Evolutionary conservation across 2,888 invertebrate species (phyloP).

Genomic region (Watsonalla cultraria): DNA sequence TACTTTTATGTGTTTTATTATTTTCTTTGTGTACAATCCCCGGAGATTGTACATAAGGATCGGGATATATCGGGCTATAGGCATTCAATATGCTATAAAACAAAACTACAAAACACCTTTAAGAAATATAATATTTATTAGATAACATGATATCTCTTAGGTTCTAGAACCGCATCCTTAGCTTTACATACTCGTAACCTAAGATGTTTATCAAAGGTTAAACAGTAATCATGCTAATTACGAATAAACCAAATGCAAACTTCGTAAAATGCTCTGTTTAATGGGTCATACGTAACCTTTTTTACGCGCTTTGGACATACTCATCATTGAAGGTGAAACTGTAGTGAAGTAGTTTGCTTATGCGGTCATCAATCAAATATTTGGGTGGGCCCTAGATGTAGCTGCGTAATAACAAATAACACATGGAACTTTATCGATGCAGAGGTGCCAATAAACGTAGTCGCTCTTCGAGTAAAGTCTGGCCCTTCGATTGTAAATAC

Average conservation of each 20-base stretch:
- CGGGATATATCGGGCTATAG: too few relatives aligned
- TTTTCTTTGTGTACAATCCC: too few relatives aligned
- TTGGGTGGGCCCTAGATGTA: constrained; percentile 39
- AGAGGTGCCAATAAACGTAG: constrained; percentile 3
- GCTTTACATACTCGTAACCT: too few relatives aligned
- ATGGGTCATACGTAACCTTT: constrained; percentile 27
- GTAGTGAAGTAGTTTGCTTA: constrained; percentile 35
- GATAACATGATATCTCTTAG: too few relatives aligned
- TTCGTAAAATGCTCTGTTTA: constrained; percentile 25
- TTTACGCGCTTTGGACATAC: constrained; percentile 28
- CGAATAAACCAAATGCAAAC: constrained; percentile 18
- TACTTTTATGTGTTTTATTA: too few relatives aligned
- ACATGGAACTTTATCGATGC: constrained; percentile 12
- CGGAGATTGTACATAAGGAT: too few relatives aligned
- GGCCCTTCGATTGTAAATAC: neutral
- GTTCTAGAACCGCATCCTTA: too few relatives aligned
- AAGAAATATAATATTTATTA: too few relatives aligned
- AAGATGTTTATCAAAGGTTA: constrained; percentile 1
- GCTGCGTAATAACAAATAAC: constrained; percentile 30
- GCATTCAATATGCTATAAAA: too few relatives aligned
- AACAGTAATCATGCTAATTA: constrained; percentile 27
- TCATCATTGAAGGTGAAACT: constrained; percentile 53
- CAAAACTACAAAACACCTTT: too few relatives aligned
- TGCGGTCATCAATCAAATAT: constrained; percentile 66
- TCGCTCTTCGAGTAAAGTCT: neutral